Base-by-base conservation (phyloP, 2,113 vertebrate genomes). In the Henicopernis longicauda region DNA sequence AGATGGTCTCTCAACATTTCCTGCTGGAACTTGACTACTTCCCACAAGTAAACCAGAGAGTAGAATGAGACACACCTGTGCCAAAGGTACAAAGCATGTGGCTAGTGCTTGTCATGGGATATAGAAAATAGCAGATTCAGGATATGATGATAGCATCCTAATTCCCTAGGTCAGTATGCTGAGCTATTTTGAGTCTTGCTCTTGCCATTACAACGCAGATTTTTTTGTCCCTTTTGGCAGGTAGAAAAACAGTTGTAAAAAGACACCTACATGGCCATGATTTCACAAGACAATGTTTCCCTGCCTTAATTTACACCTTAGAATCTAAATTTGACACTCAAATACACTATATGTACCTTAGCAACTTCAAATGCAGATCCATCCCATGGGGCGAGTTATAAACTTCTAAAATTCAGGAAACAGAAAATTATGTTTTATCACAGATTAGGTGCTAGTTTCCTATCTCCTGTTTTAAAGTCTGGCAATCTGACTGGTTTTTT, bases 91-190 rank as follows among this genome's bases (percentile, higher is more conserved):
- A 83, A 22, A 12, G 6, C 57, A 11, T 1, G 8, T 31, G n/a
- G 32, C 14, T 72, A 10, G 16, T 14, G 38, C 3, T 76, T 27
- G 5, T 15, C 15, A 5, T 4, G 34, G 38, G 9, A 32, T 13
- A 5, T 2, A 7, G 73, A 19, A 38, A 29, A 44, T 0, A 50
- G 10, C 13, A 70, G 59, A 19, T 7, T 12, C 83, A 50, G 63
- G 65, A 10, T 5, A 13, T 2, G 10, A 12, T 0, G 8, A 52
- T 13, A 57, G 22, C 22, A 72, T 15, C 40, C 54, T 4, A 12
- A 57, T 44, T 25, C 32, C 32, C 76, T 44, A 47, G 20, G 13
- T 21, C 54, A 13, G 2, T 4, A 11, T 5, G 7, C 16, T 23
- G 12, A 52, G 40, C 3, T 27, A 7, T 18, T 50, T 5, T 19